phyloP scores from a whole-genome alignment of 2,888 invertebrate species.

The Cheilosia pagana region DNA sequence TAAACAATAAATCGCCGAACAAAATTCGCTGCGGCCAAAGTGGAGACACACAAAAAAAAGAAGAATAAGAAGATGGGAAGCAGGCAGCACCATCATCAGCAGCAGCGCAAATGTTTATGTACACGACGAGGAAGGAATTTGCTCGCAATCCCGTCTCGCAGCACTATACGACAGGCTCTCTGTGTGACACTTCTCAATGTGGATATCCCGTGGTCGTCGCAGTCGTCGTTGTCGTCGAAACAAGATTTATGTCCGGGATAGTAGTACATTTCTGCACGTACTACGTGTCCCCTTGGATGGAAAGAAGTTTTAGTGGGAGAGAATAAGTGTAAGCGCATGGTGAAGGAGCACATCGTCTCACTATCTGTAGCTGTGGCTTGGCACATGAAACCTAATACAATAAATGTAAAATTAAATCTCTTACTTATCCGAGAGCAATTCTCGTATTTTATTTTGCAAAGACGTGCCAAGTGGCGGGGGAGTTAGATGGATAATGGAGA shows the following conservation, averaged over 20 bases:
- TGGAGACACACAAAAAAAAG: slow-evolving; percentile 36
- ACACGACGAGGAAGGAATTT: slow-evolving; percentile 58
- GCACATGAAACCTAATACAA: slow-evolving; percentile 71
- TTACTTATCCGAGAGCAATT: slow-evolving; percentile 67
- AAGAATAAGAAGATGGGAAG: slow-evolving; percentile 6
- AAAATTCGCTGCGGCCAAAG: slow-evolving; percentile 31
- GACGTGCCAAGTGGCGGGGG: neutral
- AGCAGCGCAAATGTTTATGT: slow-evolving; percentile 57
- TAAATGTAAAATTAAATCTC: slow-evolving; percentile 75
- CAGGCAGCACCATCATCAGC: slow-evolving; percentile 5
- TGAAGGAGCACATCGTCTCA: slow-evolving; percentile 20
- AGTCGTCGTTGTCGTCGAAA: slow-evolving; percentile 72
- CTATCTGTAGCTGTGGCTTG: slow-evolving; percentile 47
- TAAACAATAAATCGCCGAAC: slow-evolving; percentile 41
- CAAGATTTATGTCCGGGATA: slow-evolving; percentile 73
- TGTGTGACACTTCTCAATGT: slow-evolving; percentile 61
- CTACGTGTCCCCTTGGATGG: slow-evolving; percentile 20
- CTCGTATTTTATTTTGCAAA: slow-evolving; percentile 35
- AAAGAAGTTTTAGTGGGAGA: slow-evolving; percentile 12
- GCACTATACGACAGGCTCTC: slow-evolving; percentile 11
- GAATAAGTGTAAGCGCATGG: slow-evolving; percentile 8
- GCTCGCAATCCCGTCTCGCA: slow-evolving; percentile 45
- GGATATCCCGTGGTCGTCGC: slow-evolving; percentile 61
- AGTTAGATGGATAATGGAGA: neutral
- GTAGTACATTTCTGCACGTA: slow-evolving; percentile 68